phyloP scores from a whole-genome alignment of 2,797 vertebrate species.

The Danio albolineatus region DNA sequence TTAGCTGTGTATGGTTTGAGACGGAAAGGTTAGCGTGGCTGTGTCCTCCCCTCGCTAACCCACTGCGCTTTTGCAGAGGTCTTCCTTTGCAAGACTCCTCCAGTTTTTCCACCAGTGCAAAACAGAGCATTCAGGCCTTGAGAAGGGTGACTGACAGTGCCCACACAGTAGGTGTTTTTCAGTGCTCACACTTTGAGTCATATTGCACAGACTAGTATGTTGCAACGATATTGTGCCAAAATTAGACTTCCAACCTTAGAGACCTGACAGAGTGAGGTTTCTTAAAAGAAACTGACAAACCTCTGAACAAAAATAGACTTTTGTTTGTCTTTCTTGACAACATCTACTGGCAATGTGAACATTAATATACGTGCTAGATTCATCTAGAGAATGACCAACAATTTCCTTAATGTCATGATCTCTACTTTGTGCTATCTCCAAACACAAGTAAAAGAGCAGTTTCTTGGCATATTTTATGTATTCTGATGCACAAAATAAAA shows the following conservation, averaged over 20 bases:
- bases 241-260: background rate
- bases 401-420: too few species aligned
- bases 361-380: too few species aligned
- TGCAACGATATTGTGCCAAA: background rate
- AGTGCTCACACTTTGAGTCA: constrained; percentile 6
- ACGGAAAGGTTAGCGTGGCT: constrained; percentile 25
- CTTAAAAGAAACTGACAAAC: background rate
- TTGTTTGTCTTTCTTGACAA: background rate
- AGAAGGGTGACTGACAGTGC: background rate
- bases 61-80: background rate
- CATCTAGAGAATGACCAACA: too few species aligned
- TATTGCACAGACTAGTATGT: background rate
- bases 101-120: constrained; percentile 58
- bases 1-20: background rate
- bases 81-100: constrained; percentile 44
- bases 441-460: too few species aligned
- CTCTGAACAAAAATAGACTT: background rate
- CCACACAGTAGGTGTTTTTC: constrained; percentile 6
- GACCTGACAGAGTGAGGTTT: background rate
- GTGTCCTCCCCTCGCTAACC: background rate
- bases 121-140: constrained; percentile 10
- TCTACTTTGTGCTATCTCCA: too few species aligned
- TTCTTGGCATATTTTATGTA: too few species aligned
- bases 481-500: too few species aligned
- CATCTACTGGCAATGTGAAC: background rate